These are phyloP conservation scores for Palythoa grandis DNA, from an alignment of 92 coral and sea anemone genomes.

Conservation along the genomic window DNA sequence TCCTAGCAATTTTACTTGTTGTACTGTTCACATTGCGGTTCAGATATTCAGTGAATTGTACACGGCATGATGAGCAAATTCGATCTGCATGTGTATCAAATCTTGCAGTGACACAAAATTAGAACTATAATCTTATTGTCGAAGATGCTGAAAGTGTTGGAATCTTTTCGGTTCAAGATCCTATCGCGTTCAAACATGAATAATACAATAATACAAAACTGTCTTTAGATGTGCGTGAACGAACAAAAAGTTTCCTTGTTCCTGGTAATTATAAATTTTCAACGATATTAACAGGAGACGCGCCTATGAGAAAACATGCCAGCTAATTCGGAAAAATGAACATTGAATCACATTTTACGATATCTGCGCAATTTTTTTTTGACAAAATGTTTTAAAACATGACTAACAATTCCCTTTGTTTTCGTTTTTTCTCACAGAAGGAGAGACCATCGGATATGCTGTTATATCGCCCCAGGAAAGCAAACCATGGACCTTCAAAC, in stretches of 20 bases:
- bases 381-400: not conserved
- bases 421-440: conserved; percentile 53
- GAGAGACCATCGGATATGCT: conserved; percentile 68
- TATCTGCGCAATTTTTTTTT: not conserved
- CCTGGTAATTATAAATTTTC: no score
- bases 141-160: no score
- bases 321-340: no score
- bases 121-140: not conserved
- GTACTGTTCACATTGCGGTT: no score
- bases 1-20: conserved; percentile 39
- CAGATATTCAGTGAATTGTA: not conserved
- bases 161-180: no score
- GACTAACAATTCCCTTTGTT: not conserved
- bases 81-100: not conserved
- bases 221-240: no score
- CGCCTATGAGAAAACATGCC: no score
- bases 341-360: not conserved
- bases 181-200: no score
- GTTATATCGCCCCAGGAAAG: conserved; percentile 72
- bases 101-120: not conserved
- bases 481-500: conserved; percentile 94
- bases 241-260: no score
- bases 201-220: no score
- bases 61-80: not conserved
- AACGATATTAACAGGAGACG: no score